Conservation (phyloP, 2,113 vertebrate species). For the Macquaria ambigua region DNA sequence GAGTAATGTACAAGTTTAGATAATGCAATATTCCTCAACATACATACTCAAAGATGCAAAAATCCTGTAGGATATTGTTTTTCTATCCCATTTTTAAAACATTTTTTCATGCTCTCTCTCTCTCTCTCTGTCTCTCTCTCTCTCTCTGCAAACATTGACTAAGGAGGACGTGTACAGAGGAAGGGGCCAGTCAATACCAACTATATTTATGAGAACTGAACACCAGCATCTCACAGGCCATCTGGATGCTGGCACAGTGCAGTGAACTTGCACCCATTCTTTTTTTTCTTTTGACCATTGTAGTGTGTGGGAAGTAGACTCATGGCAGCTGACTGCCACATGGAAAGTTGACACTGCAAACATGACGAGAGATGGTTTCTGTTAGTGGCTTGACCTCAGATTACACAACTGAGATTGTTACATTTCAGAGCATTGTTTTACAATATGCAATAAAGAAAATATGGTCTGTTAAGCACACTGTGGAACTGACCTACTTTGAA, state of each 20-base stretch:
- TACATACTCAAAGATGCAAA: background rate
- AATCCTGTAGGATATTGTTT: background rate
- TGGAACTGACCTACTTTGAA: background rate
- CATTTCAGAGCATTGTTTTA: background rate
- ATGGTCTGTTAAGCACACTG: background rate
- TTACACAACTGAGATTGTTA: background rate
- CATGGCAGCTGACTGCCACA: background rate
- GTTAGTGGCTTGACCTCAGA: background rate
- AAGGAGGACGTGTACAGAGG: constrained; percentile 24
- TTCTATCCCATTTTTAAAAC: background rate
- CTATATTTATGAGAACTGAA: background rate
- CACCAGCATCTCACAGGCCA: constrained; percentile 8
- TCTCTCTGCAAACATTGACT: constrained; percentile 32
- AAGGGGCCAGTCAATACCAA: constrained; percentile 15
- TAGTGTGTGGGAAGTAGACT: constrained; percentile 2
- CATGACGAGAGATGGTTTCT: background rate
- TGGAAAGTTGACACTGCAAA: constrained; percentile 31
- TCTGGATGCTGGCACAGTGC: constrained; percentile 30
- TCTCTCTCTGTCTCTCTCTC: background rate
- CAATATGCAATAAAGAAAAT: background rate
- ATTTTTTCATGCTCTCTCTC: background rate
- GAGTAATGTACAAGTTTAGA: background rate
- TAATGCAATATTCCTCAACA: background rate
- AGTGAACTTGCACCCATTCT: constrained; percentile 21
- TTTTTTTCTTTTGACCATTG: background rate